Base-by-base conservation (phyloP, 2,113 vertebrate genomes). In the Struthio camelus region DNA sequence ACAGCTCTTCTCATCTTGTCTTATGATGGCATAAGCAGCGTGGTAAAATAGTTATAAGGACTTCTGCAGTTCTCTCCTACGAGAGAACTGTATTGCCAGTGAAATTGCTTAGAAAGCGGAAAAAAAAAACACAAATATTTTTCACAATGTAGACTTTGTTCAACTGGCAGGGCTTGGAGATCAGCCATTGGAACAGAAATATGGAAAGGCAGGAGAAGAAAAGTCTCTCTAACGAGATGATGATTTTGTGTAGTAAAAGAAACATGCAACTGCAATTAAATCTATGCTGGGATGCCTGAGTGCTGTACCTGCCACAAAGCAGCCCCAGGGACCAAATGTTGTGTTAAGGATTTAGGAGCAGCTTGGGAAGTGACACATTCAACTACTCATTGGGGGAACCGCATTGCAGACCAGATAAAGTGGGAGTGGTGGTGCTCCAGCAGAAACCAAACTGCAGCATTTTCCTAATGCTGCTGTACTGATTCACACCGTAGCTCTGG, bases 401-500 rank as follows among this genome's bases (percentile, higher is more conserved):
- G 36, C 28, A 11, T 0, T 72, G 69, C 77, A 76, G 78, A 36
- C 56, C 24, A 75, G 54, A 64, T 50, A 48, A 27, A 59, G 69
- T 13, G 84, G 65, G 46, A 38, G n/a, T 24, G 61, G 48, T 51
- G n/a, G 11, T 81, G 40, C 48, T 84, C 56, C 53, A 46, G 44
- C 58, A 38, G 56, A 0, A 67, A 23, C 0, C 0, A 5, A 19
- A 19, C 23, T 50, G 73, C 24, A 22, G 94, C 42, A 5, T 36
- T 40, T 19, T 12, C 12, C 56, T 70, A 16, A 36, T 14, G 66
- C 56, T 72, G 66, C 79, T 72, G 85, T 40, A 6, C 34, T 6
- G 48, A 65, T 3, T 18, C 10, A 28, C 59, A 10, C 25, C 2
- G 0, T 2, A 5, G 69, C 14, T 9, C 42, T 46, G 73, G 73